phyloP scores from a whole-genome alignment of 64 coral and sea anemone species.

The Montipora efflorescens region DNA sequence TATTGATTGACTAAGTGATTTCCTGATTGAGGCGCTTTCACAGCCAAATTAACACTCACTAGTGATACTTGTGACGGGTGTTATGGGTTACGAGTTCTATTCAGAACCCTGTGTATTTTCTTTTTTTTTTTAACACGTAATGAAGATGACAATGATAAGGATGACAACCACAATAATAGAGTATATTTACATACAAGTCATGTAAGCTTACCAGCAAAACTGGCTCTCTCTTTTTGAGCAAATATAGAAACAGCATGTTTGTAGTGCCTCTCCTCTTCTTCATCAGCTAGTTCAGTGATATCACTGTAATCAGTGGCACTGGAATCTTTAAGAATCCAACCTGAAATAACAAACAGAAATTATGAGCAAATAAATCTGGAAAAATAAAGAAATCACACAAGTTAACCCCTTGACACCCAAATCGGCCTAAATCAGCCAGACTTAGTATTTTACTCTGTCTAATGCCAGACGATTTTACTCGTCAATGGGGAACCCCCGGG shows the following conservation, averaged over 20 bases:
- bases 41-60: no score
- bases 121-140: background rate
- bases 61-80: no score
- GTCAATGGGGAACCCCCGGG: no score
- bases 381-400: background rate
- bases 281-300: conserved; percentile 92
- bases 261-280: conserved; percentile 88
- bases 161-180: background rate
- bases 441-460: no score
- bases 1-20: no score
- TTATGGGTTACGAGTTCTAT: no score
- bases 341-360: conserved; percentile 20
- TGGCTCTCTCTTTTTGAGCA: conserved; percentile 19
- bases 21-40: no score
- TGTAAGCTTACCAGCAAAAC: background rate
- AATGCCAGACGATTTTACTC: no score
- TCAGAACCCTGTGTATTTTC: no score
- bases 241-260: conserved; percentile 46
- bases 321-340: conserved; percentile 87
- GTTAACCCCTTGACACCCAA: no score
- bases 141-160: background rate
- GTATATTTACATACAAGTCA: background rate
- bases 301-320: conserved; percentile 96
- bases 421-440: accelerated
- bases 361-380: background rate